Conservation (phyloP, 1,140 invertebrate genomes). For the Pseudomyrmex pallidus region DNA sequence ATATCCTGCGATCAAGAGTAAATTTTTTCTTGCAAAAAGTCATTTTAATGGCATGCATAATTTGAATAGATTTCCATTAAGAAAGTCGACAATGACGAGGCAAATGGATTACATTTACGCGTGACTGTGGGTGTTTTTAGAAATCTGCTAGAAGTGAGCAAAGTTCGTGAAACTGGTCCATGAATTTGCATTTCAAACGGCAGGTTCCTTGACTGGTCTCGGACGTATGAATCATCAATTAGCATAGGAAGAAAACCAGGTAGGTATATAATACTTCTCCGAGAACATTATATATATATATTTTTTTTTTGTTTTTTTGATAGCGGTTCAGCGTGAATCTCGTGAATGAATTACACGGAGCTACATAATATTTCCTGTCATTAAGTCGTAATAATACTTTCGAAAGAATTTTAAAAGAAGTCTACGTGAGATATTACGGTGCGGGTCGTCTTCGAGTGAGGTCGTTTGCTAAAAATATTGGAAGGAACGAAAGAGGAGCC, state of each 20-base stretch:
- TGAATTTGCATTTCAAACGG: slow-evolving; percentile 48
- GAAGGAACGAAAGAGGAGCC: slow-evolving; percentile 44
- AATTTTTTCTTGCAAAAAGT: background rate
- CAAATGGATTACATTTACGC: background rate
- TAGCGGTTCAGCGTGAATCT: background rate
- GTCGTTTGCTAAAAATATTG: slow-evolving; percentile 22
- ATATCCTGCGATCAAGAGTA: background rate
- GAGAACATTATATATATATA: background rate
- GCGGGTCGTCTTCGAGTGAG: background rate
- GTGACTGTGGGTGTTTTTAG: background rate
- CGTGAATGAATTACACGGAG: background rate
- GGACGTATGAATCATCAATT: slow-evolving; percentile 33
- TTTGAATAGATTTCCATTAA: background rate
- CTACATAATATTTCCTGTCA: slow-evolving; percentile 6
- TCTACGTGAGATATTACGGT: slow-evolving; percentile 6
- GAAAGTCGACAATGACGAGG: background rate
- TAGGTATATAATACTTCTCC: slow-evolving; percentile 1
- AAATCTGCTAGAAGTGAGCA: background rate
- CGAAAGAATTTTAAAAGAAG: slow-evolving; percentile 25
- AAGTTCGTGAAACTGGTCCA: background rate
- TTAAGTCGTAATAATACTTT: slow-evolving; percentile 23
- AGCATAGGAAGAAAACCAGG: slow-evolving; percentile 14
- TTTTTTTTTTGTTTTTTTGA: background rate
- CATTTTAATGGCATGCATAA: background rate
- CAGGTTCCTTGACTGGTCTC: slow-evolving; percentile 29